These are phyloP conservation scores for Sebastes goodei DNA, from an alignment of 2,797 vertebrate species.

Conservation along the genomic window DNA sequence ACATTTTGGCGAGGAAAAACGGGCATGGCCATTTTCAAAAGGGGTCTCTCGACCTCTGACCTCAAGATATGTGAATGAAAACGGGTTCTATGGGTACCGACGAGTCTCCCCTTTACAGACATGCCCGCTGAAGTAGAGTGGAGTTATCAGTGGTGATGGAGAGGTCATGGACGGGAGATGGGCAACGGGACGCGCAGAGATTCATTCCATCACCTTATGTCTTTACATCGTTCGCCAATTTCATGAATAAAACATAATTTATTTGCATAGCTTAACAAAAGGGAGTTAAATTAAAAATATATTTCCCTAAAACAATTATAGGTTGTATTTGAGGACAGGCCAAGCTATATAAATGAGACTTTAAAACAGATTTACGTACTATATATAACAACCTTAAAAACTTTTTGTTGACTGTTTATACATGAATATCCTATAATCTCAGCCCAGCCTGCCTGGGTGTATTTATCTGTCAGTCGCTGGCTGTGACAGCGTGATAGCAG, in stretches of 20 bases:
- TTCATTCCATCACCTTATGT: not conserved
- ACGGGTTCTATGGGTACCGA: accelerated
- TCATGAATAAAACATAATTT: not conserved
- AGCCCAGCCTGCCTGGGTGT: not conserved
- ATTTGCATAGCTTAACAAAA: not conserved
- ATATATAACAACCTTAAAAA: too few relatives aligned
- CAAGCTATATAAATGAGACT: not conserved
- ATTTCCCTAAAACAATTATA: not conserved
- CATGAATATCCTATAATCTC: not conserved
- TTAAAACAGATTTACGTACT: too few relatives aligned
- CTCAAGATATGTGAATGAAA: too few relatives aligned
- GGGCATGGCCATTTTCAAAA: too few relatives aligned
- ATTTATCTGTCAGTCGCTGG: conserved; percentile 14
- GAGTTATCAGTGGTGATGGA: too few relatives aligned
- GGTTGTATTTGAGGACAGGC: not conserved
- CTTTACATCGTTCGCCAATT: not conserved
- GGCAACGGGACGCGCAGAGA: not conserved
- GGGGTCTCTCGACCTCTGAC: too few relatives aligned
- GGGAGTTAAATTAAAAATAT: not conserved
- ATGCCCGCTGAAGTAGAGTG: too few relatives aligned
- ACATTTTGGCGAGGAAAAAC: too few relatives aligned
- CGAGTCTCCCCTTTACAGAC: too few relatives aligned
- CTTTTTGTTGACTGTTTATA: not conserved
- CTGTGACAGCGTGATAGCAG: conserved; percentile 31
- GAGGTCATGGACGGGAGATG: too few relatives aligned